Conservation (phyloP, 2,888 invertebrate species). For the Endotricha flammealis region DNA sequence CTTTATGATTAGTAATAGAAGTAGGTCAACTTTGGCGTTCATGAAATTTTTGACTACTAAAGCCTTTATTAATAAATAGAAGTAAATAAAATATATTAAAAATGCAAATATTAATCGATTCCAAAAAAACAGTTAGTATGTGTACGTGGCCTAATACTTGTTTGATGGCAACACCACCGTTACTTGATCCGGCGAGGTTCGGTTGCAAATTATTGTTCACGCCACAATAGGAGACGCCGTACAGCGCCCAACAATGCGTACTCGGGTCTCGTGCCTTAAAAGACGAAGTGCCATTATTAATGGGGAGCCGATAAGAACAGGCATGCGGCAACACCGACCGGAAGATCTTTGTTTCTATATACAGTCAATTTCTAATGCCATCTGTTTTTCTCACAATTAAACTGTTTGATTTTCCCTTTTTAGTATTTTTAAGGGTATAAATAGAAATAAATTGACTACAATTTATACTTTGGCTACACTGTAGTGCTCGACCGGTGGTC, state of each 20-base stretch:
- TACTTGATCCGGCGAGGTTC: constrained; percentile 55
- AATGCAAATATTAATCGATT: not conserved
- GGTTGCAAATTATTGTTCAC: constrained; percentile 60
- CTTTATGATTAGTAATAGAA: too few species aligned
- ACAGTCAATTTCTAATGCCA: constrained; percentile 31
- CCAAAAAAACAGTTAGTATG: too few species aligned
- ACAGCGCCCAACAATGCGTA: constrained; percentile 44
- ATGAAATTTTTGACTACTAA: too few species aligned
- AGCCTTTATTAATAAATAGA: too few species aligned
- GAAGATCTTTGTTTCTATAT: constrained; percentile 39
- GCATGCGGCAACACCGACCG: constrained; percentile 37
- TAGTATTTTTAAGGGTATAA: too few species aligned
- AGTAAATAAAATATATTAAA: too few species aligned
- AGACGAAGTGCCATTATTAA: constrained; percentile 50
- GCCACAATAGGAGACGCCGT: constrained; percentile 45
- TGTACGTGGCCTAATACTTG: constrained; percentile 22
- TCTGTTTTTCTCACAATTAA: constrained; percentile 15
- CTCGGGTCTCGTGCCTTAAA: constrained; percentile 40
- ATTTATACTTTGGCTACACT: too few species aligned
- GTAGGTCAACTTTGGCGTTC: too few species aligned
- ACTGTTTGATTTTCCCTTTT: too few species aligned
- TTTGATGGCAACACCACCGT: constrained; percentile 41
- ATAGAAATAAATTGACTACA: too few species aligned
- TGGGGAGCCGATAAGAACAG: constrained; percentile 39
- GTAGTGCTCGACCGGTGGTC: too few species aligned